A percentile compares a stretch with the other conserved stretches of the same genome.
These are phyloP conservation scores for Carettochelys insculpta DNA, from an alignment of 2,113 vertebrate genomes.

Conservation along the genomic window DNA sequence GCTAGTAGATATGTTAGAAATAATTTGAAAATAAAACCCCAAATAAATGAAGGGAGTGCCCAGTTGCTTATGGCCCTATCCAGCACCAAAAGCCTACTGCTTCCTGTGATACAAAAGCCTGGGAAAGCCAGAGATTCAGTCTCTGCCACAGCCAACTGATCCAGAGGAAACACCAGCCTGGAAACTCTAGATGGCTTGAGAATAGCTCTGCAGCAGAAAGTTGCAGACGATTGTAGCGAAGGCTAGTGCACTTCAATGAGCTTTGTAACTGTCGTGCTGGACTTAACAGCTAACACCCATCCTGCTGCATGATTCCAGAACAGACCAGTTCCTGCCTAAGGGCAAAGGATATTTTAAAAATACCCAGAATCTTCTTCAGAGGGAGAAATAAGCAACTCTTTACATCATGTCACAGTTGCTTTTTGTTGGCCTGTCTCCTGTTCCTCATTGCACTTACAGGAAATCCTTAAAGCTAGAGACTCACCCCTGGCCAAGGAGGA, in stretches of 20 bases:
- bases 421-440: not conserved
- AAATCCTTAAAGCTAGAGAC: not conserved
- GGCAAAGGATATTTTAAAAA: not conserved
- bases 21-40: constrained; percentile 53
- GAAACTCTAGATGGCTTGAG: not conserved
- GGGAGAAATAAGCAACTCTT: not conserved
- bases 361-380: not conserved
- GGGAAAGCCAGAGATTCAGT: not conserved
- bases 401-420: not conserved
- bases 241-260: not conserved
- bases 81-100: not conserved
- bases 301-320: not conserved
- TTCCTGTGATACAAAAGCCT: constrained; percentile 11
- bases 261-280: not conserved
- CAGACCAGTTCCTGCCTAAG: not conserved
- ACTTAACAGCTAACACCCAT: not conserved
- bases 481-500: no score
- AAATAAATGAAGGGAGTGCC: not conserved
- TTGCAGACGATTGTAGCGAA: not conserved
- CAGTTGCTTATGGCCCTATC: constrained; percentile 34
- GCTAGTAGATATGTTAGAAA: not conserved
- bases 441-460: not conserved
- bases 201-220: not conserved
- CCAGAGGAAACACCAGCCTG: not conserved
- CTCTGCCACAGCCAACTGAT: not conserved